Evolutionary conservation across 35 echinoderm and acorn worm genomes (phyloP), one percentile per base, ranked within the genome.

Genomic region (Lytechinus pictus): DNA sequence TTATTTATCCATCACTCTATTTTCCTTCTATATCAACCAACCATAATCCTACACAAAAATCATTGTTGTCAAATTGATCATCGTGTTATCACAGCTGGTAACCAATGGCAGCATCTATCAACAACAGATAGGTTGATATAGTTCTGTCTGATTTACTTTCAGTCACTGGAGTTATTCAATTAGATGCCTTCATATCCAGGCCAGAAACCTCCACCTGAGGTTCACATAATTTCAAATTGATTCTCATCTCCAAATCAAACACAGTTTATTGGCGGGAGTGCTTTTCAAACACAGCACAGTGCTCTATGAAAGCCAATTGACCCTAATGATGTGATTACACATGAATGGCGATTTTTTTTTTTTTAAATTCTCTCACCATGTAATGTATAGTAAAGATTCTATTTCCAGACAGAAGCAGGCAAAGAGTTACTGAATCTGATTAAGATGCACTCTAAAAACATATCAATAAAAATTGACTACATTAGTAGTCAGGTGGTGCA

Each of bases 201-300:
- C 66, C 66, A 79, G 66, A 79, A 7, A 19, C n/a, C 19, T 5
- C 0, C 66, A 79, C 66, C 66, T 79, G 66, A 79, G 6, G 66
- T 79, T 79, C 66, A 79, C 21, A 6, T 14, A 79, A n/a, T 79
- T 24, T 79, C 66, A 79, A 79, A 24, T 19, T 79, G 66, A 79
- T 79, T 79, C 66, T 79, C 66, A 79, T 79, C 66, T n/a, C 66
- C n/a, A 79, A n/a, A 79, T 79, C 66, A 79, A 79, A 79, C 66
- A 79, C 66, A 19, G 14, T 79, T 79, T 6, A 79, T n/a, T 6
- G 66, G 66, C 4, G 66, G 66, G 7, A 24, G n/a, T 16, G 0
- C n/a, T 24, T 79, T 24, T 24, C 55, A 6, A 79, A 24, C 66
- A 79, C 19, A 79, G 66, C 19, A 79, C 19, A 24, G 66, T 79